Percentiles rank a stretch among this genome's conserved stretches.
These are phyloP conservation scores for Xerus rutilus DNA, from an alignment of 2,797 vertebrate genomes.

Conservation along the genomic window DNA sequence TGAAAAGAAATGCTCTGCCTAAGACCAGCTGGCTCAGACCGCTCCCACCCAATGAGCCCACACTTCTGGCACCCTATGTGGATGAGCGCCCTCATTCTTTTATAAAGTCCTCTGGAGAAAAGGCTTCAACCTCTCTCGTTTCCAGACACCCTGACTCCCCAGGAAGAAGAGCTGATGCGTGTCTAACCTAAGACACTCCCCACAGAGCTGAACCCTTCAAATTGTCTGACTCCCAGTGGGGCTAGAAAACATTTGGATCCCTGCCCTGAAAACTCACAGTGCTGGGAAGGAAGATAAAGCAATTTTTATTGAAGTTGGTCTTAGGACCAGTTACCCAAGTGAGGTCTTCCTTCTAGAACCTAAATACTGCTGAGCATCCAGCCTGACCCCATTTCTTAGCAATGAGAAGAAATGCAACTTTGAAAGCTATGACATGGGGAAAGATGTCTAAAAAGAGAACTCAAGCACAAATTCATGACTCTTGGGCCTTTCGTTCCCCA, in stretches of 20 bases:
- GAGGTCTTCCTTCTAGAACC: neutral
- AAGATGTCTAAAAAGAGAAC: neutral
- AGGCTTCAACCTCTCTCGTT: neutral
- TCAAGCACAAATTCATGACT: neutral
- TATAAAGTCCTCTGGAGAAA: neutral
- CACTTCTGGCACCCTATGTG: neutral
- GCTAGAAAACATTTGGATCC: neutral
- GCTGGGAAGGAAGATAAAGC: neutral
- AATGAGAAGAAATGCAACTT: neutral
- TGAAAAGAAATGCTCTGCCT: neutral
- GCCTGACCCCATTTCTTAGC: neutral
- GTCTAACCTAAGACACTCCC: neutral
- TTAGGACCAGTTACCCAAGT: neutral
- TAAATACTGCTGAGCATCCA: neutral
- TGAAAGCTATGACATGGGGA: conserved; percentile 45
- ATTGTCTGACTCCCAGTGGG: neutral
- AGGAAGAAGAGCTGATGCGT: neutral
- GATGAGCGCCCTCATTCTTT: neutral
- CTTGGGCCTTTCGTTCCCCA: neutral
- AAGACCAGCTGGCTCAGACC: neutral
- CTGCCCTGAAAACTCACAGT: neutral
- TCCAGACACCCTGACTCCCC: neutral
- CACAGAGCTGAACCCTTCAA: neutral
- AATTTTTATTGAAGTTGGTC: neutral
- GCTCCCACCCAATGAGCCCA: neutral